Evolutionary conservation across 2,113 vertebrate species (phyloP), one percentile per base, ranked within the genome.

Genomic region (Balaenoptera acutorostrata): DNA sequence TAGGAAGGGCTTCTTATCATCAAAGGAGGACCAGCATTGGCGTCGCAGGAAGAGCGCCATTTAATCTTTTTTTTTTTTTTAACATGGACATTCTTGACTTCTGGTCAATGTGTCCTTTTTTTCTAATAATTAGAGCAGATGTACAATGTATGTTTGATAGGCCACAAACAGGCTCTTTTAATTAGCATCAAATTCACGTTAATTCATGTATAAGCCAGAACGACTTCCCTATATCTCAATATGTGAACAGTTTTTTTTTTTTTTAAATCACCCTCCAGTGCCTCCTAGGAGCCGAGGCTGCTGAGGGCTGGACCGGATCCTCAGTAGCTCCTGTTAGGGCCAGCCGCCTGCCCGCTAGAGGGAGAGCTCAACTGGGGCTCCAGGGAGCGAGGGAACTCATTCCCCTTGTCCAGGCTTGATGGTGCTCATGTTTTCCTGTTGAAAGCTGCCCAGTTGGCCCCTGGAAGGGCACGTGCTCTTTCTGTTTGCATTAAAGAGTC

Each of bases 1-100:
- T 1, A 15, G 44, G 41, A 3, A 49, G 44, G 29, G 27, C 31
- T 44, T 10, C 44, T 41, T 14, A 0, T 0, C 72, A 1, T 15
- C 0, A 17, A 52, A 52, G 15, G 6, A 20, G 27, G 41, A 5
- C 41, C 44, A 17, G 71, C 72, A 0, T 11, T 41, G 0, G 8
- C 4, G 29, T 11, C 72, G 17, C 72, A 1, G 72, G 27, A 49
- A 1, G 44, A 11, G 72, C 44, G 27, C 15, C 44, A 6, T 11
- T 3, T 3, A 20, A 1, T 33, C 29, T 18, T 18, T 49, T 41
- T 0, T 39, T 39, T 36, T 3, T 36, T 25, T 41, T 4, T 3
- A 11, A 49, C 27, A 0, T 0, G 8, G 72, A 29, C 44, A 4
- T 10, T 17, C 15, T 2, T 25, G 8, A 14, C 41, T 18, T 11